Base-by-base conservation (phyloP, 2,888 invertebrate genomes). In the Melieria picta region DNA sequence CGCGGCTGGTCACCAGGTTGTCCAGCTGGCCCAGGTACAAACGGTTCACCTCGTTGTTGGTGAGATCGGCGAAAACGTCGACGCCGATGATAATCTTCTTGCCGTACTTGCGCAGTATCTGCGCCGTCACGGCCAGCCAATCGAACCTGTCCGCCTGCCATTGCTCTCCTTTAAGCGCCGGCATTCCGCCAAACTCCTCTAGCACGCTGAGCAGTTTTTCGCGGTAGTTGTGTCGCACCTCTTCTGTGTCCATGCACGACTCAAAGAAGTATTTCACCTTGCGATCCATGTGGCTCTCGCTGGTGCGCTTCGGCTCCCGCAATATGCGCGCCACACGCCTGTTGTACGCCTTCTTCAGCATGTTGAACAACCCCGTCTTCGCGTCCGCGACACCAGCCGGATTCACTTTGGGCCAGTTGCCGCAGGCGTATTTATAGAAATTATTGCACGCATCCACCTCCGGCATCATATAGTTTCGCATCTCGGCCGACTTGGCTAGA, bases 201-300 rank as follows among this genome's bases (percentile, higher is more conserved):
- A 84, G 46, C 9, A 83, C 47, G 6, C 56, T 61, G 1, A 85
- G 57, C 16, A 84, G 30, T 6, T 79, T 74, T 0, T 76, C 48
- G 0, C 78, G 77, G 62, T 82, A 79, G 6, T 75, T 71, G 10
- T 58, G n/a, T 5, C 58, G 10, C 3, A 72, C 48, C 1, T 71
- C 42, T 4, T 47, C 50, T 3, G 75, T 69, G 43, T 81, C 77
- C 55, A 83, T 71, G 48, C 85, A 85, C 0, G 86, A 86, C 5
- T 85, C 83, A 58, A 83, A 84, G 63, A 85, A 85, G 47, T 84
- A 85, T 73, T 84, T 86, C 0, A 84, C 81, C 4, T 79, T 78
- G 7, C 79, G 79, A 47, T 82, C 83, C 45, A 82, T 80, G 11
- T 77, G 69, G 42, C 77, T 78, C 47, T 84, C 84, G 10, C 42